Evolutionary conservation across 2,797 vertebrate genomes (phyloP), one percentile per base, ranked within the genome.

Genomic region (Centropyge bicolor): DNA sequence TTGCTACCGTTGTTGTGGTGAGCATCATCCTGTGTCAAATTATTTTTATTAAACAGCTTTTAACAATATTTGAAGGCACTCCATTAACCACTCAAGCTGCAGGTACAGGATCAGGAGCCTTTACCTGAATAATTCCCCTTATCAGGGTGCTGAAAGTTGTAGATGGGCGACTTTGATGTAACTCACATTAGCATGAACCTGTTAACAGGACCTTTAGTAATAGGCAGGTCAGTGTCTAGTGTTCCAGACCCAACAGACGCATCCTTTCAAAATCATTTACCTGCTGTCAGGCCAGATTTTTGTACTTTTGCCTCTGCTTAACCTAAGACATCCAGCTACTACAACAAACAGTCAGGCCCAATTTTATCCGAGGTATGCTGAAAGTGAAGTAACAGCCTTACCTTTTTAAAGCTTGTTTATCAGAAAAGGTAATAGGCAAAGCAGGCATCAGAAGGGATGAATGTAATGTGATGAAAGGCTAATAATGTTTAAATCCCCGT

Each of bases 381-480:
- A 83, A 80, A 83, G 75, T 82, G 57, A 72, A 79, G 38, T 70
- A 77, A 76, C 40, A 68, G 70, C 43, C 74, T 82, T 74, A 60
- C 8, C 72, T 31, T 49, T 83, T 43, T 80, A 65, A 83, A 89
- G 55, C 78, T 82, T 75, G 73, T 87, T 87, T 74, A 76, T 83
- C 56, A 56, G 69, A 61, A 75, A 82, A 80, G 67, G 83, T 78
- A 64, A 78, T 63, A 7, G 60, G 40, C 51, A 86, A 77, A 81
- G 73, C 55, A 55, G 51, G 67, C 55, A 73, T 86, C 76, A 65
- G 60, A 41, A 31, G 55, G 67, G 77, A 86, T 86, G 56, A 83
- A 55, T 76, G 63, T 78, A 87, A 90, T 84, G 78, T 90, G 74
- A 87, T 86, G 71, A 80, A 78, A 81, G 75, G 84, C 77, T 88